Evolutionary conservation across 2,888 invertebrate species (phyloP), one percentile per base, ranked within the genome.

Genomic region (Drosophila incognita): DNA sequence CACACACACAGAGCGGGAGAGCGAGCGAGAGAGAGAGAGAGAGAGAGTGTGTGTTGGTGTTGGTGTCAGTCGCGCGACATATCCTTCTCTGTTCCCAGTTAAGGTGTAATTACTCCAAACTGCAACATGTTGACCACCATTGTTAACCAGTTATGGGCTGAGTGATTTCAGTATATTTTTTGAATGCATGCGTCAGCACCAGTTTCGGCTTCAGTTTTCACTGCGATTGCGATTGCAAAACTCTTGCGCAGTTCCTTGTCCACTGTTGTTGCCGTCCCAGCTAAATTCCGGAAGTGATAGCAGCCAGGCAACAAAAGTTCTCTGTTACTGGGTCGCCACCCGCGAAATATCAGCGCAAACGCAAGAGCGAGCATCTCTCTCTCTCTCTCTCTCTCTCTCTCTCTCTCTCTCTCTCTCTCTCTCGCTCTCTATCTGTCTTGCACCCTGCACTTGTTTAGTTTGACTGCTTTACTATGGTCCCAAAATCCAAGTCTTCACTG

Each of bases 251-350:
- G 33, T 31, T 18, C 7, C 46, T 59, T 24, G 40, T 27, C 46
- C 36, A 31, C 21, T 68, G 66, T 60, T 79, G 76, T 79, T 73
- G 64, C 48, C 58, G 46, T 57, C 53, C 52, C 76, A 29, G 66
- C 48, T 5, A 69, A 80, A 82, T 85, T 75, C 62, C 80, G 82
- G 76, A 83, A 86, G 69, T 83, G 74, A 78, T 64, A 69, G 58
- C 58, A 66, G 52, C 63, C 65, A 65, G 58, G 69, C 27, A 52
- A 69, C 38, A 48, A 66, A 51, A 48, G 18, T 56, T 24, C 56
- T 38, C 60, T 56, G 62, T 68, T 63, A 76, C 76, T 78, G 62
- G 72, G 72, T 76, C 76, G 64, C 13, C 40, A 27, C 53, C 31
- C 52, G 62, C 67, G 13, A 48, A 54, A 63, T 69, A 63, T 40